phyloP scores from a whole-genome alignment of 2,888 invertebrate genomes.

The Caenorhabditis sp. region DNA sequence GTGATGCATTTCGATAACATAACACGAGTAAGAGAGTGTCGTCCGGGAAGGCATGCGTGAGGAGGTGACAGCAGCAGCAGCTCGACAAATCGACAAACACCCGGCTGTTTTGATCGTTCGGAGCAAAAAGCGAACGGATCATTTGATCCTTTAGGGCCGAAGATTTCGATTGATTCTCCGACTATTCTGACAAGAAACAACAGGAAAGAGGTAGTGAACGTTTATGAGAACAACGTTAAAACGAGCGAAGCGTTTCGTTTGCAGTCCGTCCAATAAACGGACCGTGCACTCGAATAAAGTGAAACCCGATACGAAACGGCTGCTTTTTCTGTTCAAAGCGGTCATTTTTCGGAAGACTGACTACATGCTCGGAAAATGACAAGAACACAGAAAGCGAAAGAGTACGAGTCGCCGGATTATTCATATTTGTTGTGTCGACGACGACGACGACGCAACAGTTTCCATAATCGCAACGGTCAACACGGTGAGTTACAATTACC shows the following conservation, averaged over 20 bases:
- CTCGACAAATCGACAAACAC: constrained; percentile 58
- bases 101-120: constrained; percentile 31
- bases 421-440: constrained; percentile 57
- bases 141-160: neutral
- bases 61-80: constrained; percentile 48
- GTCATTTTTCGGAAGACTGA: constrained; percentile 39
- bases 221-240: neutral
- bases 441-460: constrained; percentile 33
- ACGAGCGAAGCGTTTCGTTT: neutral
- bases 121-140: constrained; percentile 46
- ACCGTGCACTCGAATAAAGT: constrained; percentile 42
- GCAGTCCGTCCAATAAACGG: neutral
- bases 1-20: constrained; percentile 60
- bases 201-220: neutral
- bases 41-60: constrained; percentile 32
- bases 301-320: constrained; percentile 45
- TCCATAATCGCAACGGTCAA: constrained; percentile 60
- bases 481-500: constrained; percentile 54
- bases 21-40: constrained; percentile 54
- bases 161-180: neutral
- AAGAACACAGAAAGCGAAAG: constrained; percentile 27
- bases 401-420: constrained; percentile 45
- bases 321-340: constrained; percentile 46
- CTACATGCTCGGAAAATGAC: constrained; percentile 14
- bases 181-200: neutral